Base-by-base conservation (phyloP, 2,113 vertebrate genomes). In the Acrocephalus arundinaceus region DNA sequence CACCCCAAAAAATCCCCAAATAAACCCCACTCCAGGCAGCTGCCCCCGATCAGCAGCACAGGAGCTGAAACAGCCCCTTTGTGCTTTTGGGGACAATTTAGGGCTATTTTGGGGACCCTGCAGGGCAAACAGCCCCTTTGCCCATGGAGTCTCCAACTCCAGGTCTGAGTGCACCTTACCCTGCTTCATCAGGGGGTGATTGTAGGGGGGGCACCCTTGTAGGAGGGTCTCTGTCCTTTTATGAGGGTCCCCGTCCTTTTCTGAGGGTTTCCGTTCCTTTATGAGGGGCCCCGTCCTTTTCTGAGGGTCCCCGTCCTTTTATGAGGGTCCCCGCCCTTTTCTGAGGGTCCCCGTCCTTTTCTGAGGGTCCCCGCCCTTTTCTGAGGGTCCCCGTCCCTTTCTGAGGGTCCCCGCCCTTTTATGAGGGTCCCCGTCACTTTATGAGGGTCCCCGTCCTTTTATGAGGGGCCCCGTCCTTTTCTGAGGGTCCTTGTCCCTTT, bases 21-120 rank as follows among this genome's bases (percentile, higher is more conserved):
- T 3, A 7, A 48, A 7, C 14, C 27, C 48, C 2, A 14, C 1
- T 37, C 7, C 0, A 1, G 48, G 48, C 37, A 41, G 43, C 18
- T 16, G 22, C 15, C 20, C 39, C 2, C 13, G 11, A 25, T 3
- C 31, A 30, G 49, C 49, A 18, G 48, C 24, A 5, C 51, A 33
- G 41, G 20, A 25, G 15, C 15, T 24, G 67, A 46, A 48, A 2
- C 20, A 3, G 78, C 28, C 39, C 33, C 27, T 35, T 2, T 2
- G 39, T 8, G 48, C 45, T 43, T 41, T 8, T 8, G 30, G 70
- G 51, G 51, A 25, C 21, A 57, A n/a, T n/a, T n/a, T 6, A 7
- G 30, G 54, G 30, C 54, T 13, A 18, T 0, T 45, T 4, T 28
- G 61, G 59, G 39, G 10, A 28, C 4, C 45, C 2, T 11, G 15